Evolutionary conservation across 2,113 vertebrate species (phyloP).

Genomic region (Tonatia bakeri): DNA sequence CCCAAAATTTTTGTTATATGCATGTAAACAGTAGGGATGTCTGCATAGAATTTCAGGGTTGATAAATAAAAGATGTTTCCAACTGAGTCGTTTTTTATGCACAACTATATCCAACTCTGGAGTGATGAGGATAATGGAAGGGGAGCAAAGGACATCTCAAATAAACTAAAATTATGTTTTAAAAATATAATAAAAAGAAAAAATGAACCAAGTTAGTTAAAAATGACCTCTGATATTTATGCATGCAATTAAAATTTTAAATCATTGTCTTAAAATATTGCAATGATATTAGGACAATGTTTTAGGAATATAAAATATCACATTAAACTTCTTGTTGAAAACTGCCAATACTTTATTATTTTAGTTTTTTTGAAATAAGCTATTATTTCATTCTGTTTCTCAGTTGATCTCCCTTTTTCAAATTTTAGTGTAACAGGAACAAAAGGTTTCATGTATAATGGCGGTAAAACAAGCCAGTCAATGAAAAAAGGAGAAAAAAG

Average conservation of each 20-base stretch:
- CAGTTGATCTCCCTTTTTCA: background rate
- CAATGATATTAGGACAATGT: background rate
- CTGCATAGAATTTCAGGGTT: background rate
- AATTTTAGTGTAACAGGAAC: background rate
- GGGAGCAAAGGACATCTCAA: background rate
- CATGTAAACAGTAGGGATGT: background rate
- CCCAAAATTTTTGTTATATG: background rate
- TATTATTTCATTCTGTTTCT: background rate
- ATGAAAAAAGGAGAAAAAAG: background rate
- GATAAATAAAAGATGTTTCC: background rate
- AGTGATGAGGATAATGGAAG: background rate
- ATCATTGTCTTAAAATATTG: conserved; percentile 13
- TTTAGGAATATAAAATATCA: background rate
- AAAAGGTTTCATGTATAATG: background rate
- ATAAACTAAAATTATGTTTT: background rate
- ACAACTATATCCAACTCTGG: background rate
- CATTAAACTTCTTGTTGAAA: conserved; percentile 1
- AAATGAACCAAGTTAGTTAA: background rate
- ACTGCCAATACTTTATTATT: background rate
- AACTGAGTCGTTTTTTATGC: background rate
- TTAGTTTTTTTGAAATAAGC: background rate
- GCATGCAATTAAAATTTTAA: background rate
- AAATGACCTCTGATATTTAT: background rate
- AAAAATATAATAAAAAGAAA: background rate
- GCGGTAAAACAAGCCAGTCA: background rate